Evolutionary conservation across 92 coral and sea anemone species (phyloP).

Genomic region (Meandrina meandrites): DNA sequence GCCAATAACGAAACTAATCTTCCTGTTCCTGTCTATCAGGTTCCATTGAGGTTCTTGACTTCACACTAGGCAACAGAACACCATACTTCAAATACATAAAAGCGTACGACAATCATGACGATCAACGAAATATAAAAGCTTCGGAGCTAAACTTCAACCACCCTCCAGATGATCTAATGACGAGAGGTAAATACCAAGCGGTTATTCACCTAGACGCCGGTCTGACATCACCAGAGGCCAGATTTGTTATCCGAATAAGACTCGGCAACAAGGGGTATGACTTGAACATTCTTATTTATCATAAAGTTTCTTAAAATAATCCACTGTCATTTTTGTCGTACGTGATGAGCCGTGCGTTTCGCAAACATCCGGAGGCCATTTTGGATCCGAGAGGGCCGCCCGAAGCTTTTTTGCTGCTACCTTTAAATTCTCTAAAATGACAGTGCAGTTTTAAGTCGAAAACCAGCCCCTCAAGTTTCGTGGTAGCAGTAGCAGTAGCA

Average conservation of each 20-base stretch:
- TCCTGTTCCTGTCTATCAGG: conserved; percentile 28
- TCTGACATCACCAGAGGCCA: conserved; percentile 81
- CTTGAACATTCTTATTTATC: not conserved
- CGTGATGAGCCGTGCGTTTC: too few species aligned
- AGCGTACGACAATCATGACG: conserved; percentile 72
- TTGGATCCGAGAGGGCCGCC: too few species aligned
- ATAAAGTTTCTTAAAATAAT: not conserved
- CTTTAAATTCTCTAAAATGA: too few species aligned
- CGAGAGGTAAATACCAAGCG: conserved; percentile 72
- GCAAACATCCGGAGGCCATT: too few species aligned
- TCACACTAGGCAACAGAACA: conserved; percentile 81
- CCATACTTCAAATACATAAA: conserved; percentile 75
- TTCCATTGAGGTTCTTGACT: conserved; percentile 76
- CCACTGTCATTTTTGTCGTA: not conserved
- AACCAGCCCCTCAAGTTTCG: too few species aligned
- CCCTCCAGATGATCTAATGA: conserved; percentile 78
- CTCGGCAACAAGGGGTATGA: conserved; percentile 84
- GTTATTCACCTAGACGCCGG: conserved; percentile 80
- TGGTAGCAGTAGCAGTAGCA: too few species aligned
- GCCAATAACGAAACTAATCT: not conserved
- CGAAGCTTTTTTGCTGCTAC: too few species aligned
- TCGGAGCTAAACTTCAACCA: conserved; percentile 73
- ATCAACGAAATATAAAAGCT: conserved; percentile 69
- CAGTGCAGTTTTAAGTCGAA: too few species aligned
- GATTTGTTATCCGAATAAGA: conserved; percentile 74